Evolutionary conservation across 1,140 invertebrate species (phyloP).

Genomic region (Drosophila busckii): DNA sequence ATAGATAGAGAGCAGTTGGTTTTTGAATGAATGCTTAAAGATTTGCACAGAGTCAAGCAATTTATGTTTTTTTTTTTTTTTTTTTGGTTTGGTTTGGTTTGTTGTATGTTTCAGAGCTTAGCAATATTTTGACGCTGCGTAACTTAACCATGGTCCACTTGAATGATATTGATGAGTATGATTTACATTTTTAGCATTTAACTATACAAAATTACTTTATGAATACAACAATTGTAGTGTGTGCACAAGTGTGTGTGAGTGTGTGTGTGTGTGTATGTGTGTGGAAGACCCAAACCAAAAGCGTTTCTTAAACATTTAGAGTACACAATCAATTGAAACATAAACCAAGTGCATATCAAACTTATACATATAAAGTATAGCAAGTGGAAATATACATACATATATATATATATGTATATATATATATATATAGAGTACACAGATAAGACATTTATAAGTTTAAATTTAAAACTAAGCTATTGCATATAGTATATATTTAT

Average conservation of each 20-base stretch:
- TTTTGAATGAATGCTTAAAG: not conserved
- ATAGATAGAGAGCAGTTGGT: constrained; percentile 9
- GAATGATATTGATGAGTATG: too few relatives aligned
- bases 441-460: too few relatives aligned
- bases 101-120: too few relatives aligned
- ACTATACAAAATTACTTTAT: too few relatives aligned
- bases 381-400: constrained; percentile 4
- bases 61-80: too few relatives aligned
- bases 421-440: constrained; percentile 7
- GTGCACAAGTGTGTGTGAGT: not conserved
- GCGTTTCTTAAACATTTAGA: not conserved
- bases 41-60: too few relatives aligned
- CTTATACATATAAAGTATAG: constrained; percentile 5
- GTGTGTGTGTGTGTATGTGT: not conserved
- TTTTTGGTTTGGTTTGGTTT: too few relatives aligned
- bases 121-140: too few relatives aligned
- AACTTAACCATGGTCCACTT: too few relatives aligned
- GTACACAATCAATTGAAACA: constrained; percentile 7
- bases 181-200: too few relatives aligned
- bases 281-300: constrained; percentile 16
- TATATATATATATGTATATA: not conserved
- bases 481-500: too few relatives aligned
- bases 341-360: constrained; percentile 24
- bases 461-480: too few relatives aligned
- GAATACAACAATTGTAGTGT: constrained; percentile 3